A percentile compares a stretch with the other conserved stretches of the same genome.
Conservation (phyloP, 1,140 invertebrate species). For the Cryptotermes secundus region DNA sequence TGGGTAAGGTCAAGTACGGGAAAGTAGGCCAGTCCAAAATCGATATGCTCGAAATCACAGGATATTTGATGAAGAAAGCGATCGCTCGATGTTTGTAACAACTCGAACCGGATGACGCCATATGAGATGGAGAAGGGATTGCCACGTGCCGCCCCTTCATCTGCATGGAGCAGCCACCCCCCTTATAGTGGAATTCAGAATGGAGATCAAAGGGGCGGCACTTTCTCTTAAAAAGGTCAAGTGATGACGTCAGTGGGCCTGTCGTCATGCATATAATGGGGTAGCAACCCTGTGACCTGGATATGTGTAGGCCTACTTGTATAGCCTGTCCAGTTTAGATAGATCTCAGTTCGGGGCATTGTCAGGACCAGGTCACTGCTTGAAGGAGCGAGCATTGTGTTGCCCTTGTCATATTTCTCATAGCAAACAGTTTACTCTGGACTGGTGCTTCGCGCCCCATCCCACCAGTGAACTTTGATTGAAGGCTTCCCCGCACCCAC, state of each 20-base stretch:
- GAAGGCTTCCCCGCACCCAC: too few relatives aligned
- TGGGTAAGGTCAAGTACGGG: neutral
- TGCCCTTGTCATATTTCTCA: too few relatives aligned
- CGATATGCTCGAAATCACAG: neutral
- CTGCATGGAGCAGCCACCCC: neutral
- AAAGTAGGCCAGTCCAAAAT: neutral
- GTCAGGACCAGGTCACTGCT: too few relatives aligned
- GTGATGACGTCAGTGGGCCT: neutral
- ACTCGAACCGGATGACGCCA: neutral
- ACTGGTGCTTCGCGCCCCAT: too few relatives aligned
- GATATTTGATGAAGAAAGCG: neutral
- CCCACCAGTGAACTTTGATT: too few relatives aligned
- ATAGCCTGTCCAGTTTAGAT: neutral
- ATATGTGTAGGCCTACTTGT: neutral
- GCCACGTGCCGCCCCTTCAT: neutral
- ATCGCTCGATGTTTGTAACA: neutral
- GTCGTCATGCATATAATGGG: neutral
- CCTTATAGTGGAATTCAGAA: neutral
- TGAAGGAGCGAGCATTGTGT: too few relatives aligned
- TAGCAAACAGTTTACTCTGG: too few relatives aligned
- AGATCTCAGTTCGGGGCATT: too few relatives aligned
- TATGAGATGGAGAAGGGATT: neutral
- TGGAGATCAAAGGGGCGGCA: slow-evolving; percentile 2
- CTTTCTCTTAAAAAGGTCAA: slow-evolving; percentile 16
- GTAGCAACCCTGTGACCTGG: neutral